Evolutionary conservation across 2,888 invertebrate species (phyloP).

Genomic region (Spisula solida): DNA sequence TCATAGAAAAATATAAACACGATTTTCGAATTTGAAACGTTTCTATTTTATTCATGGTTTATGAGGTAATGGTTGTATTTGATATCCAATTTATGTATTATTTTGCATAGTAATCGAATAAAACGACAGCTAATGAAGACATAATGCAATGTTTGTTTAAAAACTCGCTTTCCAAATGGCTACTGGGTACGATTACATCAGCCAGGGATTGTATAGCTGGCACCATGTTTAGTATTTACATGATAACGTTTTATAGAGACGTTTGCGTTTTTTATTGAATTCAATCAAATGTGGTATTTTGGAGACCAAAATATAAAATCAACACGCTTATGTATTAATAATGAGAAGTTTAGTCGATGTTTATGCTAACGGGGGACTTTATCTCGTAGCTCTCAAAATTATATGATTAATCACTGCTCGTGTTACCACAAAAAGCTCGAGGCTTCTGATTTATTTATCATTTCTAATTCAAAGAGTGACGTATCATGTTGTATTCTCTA

Average conservation of each 20-base stretch:
- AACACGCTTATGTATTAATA: conserved; percentile 2
- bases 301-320: conserved; percentile 3
- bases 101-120: conserved; percentile 12
- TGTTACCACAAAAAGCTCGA: background rate
- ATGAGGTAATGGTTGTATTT: background rate
- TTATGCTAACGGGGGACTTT: background rate
- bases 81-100: background rate
- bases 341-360: background rate
- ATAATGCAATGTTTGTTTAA: background rate
- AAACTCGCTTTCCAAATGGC: background rate
- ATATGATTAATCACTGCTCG: background rate
- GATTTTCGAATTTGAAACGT: background rate
- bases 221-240: background rate
- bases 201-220: background rate
- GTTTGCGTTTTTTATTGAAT: background rate
- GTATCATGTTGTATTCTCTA: too few relatives aligned
- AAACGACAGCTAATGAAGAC: background rate
- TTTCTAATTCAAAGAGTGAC: background rate
- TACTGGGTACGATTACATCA: background rate
- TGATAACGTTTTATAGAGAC: background rate
- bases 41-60: background rate
- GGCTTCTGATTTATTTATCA: background rate
- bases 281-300: background rate
- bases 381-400: background rate
- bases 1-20: background rate